A percentile compares a stretch with the other conserved stretches of the same genome.
Conservation (phyloP, 2,797 vertebrate species). For the Orestias chungarensis region DNA sequence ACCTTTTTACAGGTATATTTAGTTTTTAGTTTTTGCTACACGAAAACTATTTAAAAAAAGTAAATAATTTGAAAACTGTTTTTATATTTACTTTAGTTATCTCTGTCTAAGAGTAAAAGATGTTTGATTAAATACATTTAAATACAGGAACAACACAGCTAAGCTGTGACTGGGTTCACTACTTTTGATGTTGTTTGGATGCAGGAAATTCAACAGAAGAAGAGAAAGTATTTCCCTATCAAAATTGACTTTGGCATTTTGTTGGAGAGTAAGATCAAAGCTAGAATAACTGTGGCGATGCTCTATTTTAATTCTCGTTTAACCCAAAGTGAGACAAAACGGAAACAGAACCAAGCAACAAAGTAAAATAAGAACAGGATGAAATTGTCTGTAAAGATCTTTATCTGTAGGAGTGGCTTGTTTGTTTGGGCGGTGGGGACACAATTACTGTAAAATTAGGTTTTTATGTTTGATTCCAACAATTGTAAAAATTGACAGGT, state of each 20-base stretch:
- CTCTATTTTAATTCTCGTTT: slow-evolving; percentile 12
- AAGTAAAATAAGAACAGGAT: slow-evolving; percentile 23
- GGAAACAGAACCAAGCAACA: slow-evolving; percentile 2
- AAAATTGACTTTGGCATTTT: not conserved
- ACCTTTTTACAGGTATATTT: not conserved
- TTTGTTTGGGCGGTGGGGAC: slow-evolving; percentile 42
- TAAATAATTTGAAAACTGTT: not conserved
- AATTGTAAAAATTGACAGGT: slow-evolving; percentile 22
- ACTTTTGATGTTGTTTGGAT: slow-evolving; percentile 21
- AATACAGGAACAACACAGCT: slow-evolving; percentile 23
- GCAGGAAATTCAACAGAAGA: slow-evolving; percentile 1
- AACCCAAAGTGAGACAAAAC: slow-evolving; percentile 11
- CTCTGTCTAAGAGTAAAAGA: not conserved
- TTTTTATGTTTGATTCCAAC: slow-evolving; percentile 52
- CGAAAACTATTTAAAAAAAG: not conserved
- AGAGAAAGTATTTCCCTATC: not conserved
- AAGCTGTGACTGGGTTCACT: slow-evolving; percentile 25
- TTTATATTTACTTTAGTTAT: not conserved
- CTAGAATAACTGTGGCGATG: not conserved
- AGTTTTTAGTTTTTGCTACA: not conserved
- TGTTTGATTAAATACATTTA: not conserved
- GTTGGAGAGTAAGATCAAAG: not conserved
- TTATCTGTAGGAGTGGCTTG: slow-evolving; percentile 59
- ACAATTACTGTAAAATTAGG: slow-evolving; percentile 59
- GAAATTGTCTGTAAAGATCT: slow-evolving; percentile 55